Evolutionary conservation across 2,113 vertebrate genomes (phyloP).

Genomic region (Engystomops pustulosus): DNA sequence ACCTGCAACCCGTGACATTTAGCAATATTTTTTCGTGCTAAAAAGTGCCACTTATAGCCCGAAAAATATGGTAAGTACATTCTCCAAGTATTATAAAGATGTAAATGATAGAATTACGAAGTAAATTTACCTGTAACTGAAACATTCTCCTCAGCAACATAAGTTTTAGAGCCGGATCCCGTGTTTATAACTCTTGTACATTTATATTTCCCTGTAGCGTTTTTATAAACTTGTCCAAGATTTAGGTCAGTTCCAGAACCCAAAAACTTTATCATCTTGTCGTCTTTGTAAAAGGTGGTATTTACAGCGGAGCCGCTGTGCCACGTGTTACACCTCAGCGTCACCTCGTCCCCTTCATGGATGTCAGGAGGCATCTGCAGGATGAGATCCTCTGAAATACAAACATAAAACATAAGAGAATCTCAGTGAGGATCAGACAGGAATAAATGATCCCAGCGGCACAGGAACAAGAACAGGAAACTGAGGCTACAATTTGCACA

Average conservation of each 20-base stretch:
- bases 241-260: background rate
- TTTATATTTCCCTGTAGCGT: slow-evolving; percentile 20
- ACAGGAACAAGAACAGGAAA: too few species aligned
- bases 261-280: background rate
- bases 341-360: slow-evolving; percentile 14
- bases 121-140: slow-evolving; percentile 6
- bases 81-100: too few species aligned
- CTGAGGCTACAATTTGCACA: too few species aligned
- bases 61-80: too few species aligned
- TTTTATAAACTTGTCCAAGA: background rate
- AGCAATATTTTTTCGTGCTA: too few species aligned
- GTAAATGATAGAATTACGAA: too few species aligned
- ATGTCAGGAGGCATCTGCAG: background rate
- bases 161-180: background rate
- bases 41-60: too few species aligned
- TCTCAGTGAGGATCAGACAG: background rate
- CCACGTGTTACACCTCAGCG: background rate
- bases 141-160: slow-evolving; percentile 6
- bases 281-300: slow-evolving; percentile 29
- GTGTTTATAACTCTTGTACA: slow-evolving; percentile 28
- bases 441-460: too few species aligned
- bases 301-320: background rate
- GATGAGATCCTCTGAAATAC: slow-evolving; percentile 30
- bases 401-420: background rate
- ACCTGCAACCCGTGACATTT: too few species aligned